phyloP scores from a whole-genome alignment of 2,113 vertebrate species.

The Scomber colias region DNA sequence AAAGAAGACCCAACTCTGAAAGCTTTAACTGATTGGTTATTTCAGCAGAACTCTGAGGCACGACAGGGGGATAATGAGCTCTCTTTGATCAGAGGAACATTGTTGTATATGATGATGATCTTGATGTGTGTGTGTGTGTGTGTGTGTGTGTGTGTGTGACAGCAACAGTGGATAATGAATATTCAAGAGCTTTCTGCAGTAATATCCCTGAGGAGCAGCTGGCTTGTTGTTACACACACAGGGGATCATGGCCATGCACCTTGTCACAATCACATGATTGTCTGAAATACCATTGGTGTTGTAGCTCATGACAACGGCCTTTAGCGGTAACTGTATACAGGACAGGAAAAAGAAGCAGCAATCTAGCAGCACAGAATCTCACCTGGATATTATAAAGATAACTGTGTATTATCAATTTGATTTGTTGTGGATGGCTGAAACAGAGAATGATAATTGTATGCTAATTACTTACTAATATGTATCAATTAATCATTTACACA shows the following conservation, averaged over 20 bases:
- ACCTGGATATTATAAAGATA: constrained; percentile 16
- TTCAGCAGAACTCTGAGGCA: constrained; percentile 61
- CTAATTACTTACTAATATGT: constrained; percentile 64
- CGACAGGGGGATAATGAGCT: constrained; percentile 75
- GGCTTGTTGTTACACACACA: constrained; percentile 63
- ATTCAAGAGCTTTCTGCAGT: constrained; percentile 64
- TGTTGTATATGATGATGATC: constrained; percentile 64
- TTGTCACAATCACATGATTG: constrained; percentile 47
- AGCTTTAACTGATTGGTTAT: constrained; percentile 67
- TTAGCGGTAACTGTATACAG: constrained; percentile 26
- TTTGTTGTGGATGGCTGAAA: constrained; percentile 64
- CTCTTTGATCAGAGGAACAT: constrained; percentile 79
- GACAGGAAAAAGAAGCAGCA: neutral
- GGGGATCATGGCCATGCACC: constrained; percentile 35
- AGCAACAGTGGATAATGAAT: constrained; percentile 69
- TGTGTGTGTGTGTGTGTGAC: constrained; percentile 29
- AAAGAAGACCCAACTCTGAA: constrained; percentile 49
- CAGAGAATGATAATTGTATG: constrained; percentile 54
- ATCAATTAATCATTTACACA: constrained; percentile 64
- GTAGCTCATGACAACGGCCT: constrained; percentile 13
- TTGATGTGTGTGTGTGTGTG: constrained; percentile 30
- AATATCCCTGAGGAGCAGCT: constrained; percentile 70
- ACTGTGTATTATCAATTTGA: constrained; percentile 48
- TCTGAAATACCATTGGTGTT: constrained; percentile 32
- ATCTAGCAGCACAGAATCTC: constrained; percentile 1